A percentile compares a stretch with the other conserved stretches of the same genome.
phyloP scores from a whole-genome alignment of 2,797 vertebrate genomes.

The Myoxocephalus aenaeus region DNA sequence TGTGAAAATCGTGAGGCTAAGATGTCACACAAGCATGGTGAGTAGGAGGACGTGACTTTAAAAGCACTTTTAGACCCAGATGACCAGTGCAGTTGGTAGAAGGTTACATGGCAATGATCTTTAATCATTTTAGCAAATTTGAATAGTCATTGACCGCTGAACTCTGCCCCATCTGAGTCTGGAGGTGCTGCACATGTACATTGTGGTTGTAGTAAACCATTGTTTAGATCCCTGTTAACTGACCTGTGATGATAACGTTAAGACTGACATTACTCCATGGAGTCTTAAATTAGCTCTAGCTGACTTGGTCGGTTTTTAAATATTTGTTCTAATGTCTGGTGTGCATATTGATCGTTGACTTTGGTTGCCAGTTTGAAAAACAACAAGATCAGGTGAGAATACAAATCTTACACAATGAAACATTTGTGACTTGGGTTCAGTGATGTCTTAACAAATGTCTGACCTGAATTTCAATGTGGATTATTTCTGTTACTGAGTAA shows the following conservation, averaged over 20 bases:
- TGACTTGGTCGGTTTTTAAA: constrained; percentile 71
- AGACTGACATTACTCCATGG: constrained; percentile 76
- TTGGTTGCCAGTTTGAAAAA: neutral
- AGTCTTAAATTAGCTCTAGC: constrained; percentile 86
- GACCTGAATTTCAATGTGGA: constrained; percentile 85
- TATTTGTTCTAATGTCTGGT: accelerated
- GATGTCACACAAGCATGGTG: too few relatives aligned
- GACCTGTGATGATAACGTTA: constrained; percentile 77
- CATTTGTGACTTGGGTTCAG: constrained; percentile 34
- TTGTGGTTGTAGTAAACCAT: too few relatives aligned
- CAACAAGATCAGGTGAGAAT: constrained; percentile 41
- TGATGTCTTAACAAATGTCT: constrained; percentile 87
- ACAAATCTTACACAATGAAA: accelerated
- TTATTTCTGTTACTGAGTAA: constrained; percentile 69
- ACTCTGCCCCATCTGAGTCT: constrained; percentile 25
- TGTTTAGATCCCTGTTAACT: constrained; percentile 22
- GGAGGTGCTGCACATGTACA: neutral
- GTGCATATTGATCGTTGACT: neutral
- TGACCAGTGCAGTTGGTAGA: neutral
- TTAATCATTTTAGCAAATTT: too few relatives aligned
- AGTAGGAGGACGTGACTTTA: too few relatives aligned
- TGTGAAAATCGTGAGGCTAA: too few relatives aligned
- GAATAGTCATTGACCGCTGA: neutral
- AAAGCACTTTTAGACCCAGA: too few relatives aligned
- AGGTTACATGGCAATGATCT: too few relatives aligned